These are phyloP conservation scores for Hyalella azteca DNA, from an alignment of 2,888 invertebrate genomes.

Conservation along the genomic window DNA sequence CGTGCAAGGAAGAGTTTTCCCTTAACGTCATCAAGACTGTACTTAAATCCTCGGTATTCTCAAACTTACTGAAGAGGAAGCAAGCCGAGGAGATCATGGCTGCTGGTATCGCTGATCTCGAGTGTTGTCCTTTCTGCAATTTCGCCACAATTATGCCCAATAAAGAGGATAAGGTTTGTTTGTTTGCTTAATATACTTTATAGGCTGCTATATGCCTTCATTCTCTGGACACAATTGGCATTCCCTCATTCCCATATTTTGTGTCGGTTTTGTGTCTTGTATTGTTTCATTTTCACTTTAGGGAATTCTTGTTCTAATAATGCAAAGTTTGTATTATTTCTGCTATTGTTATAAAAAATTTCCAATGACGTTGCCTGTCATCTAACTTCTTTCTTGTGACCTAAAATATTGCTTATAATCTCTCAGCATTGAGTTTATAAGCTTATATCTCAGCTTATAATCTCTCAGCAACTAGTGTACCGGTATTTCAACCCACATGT, in stretches of 20 bases:
- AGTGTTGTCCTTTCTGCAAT: slow-evolving; percentile 69
- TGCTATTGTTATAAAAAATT: too few relatives aligned
- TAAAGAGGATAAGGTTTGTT: slow-evolving; percentile 61
- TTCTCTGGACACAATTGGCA: background rate
- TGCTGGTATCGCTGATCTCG: slow-evolving; percentile 68
- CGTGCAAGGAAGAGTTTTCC: slow-evolving; percentile 62
- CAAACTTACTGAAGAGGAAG: slow-evolving; percentile 65
- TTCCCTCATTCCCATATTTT: background rate
- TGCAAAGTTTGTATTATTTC: too few relatives aligned
- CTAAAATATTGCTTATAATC: too few relatives aligned
- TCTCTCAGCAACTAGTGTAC: too few relatives aligned
- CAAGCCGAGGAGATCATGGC: slow-evolving; percentile 67
- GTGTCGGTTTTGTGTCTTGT: background rate
- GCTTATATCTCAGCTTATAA: too few relatives aligned
- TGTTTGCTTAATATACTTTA: background rate
- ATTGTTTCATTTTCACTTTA: too few relatives aligned
- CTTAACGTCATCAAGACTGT: slow-evolving; percentile 62
- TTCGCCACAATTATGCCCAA: slow-evolving; percentile 67
- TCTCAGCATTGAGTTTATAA: too few relatives aligned
- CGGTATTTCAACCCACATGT: too few relatives aligned
- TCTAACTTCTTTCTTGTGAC: too few relatives aligned
- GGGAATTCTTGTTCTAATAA: too few relatives aligned
- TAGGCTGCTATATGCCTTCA: background rate
- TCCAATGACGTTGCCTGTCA: too few relatives aligned
- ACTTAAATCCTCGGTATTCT: slow-evolving; percentile 65